Base-by-base conservation (phyloP, 2,113 vertebrate species). In the Cairina moschata region DNA sequence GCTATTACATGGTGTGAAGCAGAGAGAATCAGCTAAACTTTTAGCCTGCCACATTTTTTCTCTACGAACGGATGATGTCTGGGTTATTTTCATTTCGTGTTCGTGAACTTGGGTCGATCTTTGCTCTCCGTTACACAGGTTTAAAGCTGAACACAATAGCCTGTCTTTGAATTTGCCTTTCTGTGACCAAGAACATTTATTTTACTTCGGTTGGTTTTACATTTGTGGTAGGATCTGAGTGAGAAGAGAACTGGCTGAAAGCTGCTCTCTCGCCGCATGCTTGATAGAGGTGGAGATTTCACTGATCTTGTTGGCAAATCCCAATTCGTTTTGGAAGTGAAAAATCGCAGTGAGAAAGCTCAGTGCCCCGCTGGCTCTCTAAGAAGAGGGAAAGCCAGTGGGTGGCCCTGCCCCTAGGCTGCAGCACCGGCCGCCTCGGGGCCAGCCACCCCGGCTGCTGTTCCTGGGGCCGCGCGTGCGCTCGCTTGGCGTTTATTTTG, bases 1-100 rank as follows among this genome's bases (percentile, higher is more conserved):
- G 82, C 92, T 32, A 5, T 90, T 55, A 58, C 87, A 77, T 17
- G 58, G 88, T 91, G 94, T 63, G 83, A 95, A 84, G 81, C 91
- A 90, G 58, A 78, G 88, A 94, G 90, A 95, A 87, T 67, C 75
- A 6, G 59, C 73, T 81, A 75, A 97, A 94, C 89, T 97, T 81
- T 81, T 80, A 72, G 76, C 92, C 69, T 66, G 89, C 38, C 66
- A 25, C 88, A 25, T 80, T 97, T 85, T 88, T 88, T 29, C 83
- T 68, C 72, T 66, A 31, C 76, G 31, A 71, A 76, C 28, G 83
- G 89, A 83, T 72, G 80, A 22, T 52, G 80, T 84, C 76, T 90
- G 95, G 86, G 44, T 94, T 93, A 74, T 71, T 93, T 69, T 91
- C 46, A 46, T 83, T 91, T 75, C 62, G 36, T 8, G 46, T 71